phyloP scores from a whole-genome alignment of 1,140 invertebrate genomes.

The Psix sp. region DNA sequence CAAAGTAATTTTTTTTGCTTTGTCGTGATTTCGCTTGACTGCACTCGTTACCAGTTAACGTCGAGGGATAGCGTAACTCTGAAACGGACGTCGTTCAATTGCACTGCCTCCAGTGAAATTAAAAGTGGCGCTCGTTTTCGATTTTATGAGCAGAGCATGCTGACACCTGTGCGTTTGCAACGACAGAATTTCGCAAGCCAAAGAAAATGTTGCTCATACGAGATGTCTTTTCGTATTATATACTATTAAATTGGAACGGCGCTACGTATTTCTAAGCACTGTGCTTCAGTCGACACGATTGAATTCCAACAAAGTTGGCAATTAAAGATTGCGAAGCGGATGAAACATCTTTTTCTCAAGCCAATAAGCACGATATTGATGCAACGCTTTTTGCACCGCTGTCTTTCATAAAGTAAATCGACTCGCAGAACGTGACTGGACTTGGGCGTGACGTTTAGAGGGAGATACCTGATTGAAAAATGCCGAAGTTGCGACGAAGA shows the following conservation, averaged over 20 bases:
- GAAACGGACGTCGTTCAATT: slow-evolving; percentile 39
- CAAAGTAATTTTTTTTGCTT: slow-evolving; percentile 24
- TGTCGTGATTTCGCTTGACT: slow-evolving; percentile 27
- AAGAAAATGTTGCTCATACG: not conserved
- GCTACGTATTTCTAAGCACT: slow-evolving; percentile 1
- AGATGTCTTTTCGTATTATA: slow-evolving; percentile 8
- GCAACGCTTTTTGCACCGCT: slow-evolving; percentile 16
- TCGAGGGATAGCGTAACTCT: slow-evolving; percentile 31
- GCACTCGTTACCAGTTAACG: slow-evolving; percentile 28
- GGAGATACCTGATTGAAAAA: slow-evolving; percentile 49
- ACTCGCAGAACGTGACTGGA: slow-evolving; percentile 43
- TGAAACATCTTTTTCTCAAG: slow-evolving; percentile 27
- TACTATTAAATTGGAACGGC: slow-evolving; percentile 12
- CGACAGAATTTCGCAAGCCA: slow-evolving; percentile 2
- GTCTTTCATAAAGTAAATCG: slow-evolving; percentile 56
- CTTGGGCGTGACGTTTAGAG: slow-evolving; percentile 33
- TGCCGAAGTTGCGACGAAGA: slow-evolving; percentile 33
- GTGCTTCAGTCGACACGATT: slow-evolving; percentile 6
- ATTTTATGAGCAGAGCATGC: slow-evolving; percentile 37
- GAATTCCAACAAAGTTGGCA: slow-evolving; percentile 23
- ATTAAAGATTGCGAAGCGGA: slow-evolving; percentile 37
- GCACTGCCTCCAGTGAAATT: slow-evolving; percentile 29
- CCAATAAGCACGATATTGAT: slow-evolving; percentile 43
- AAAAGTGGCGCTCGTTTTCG: slow-evolving; percentile 43
- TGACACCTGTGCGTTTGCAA: slow-evolving; percentile 34